phyloP scores from a whole-genome alignment of 2,888 invertebrate species.

The Gymnoscelis rufifasciata region DNA sequence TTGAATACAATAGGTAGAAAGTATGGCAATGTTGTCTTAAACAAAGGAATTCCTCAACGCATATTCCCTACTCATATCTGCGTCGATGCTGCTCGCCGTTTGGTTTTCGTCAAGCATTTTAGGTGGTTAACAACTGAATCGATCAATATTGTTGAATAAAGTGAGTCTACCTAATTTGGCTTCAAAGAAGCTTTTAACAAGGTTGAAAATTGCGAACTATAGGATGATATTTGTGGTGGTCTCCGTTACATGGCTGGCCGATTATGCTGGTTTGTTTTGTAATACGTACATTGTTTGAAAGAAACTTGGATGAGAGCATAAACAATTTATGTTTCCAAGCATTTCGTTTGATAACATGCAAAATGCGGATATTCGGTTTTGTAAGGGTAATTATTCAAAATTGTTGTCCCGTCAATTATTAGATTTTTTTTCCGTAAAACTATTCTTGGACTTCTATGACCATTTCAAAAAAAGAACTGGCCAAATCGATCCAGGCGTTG shows the following conservation, averaged over 20 bases:
- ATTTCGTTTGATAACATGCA: slow-evolving; percentile 20
- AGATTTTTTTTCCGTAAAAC: no score
- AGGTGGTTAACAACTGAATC: slow-evolving; percentile 6
- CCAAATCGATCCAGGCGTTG: no score
- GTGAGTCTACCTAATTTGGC: not conserved
- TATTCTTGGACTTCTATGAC: no score
- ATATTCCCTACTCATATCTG: slow-evolving; percentile 8
- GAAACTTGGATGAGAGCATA: slow-evolving; percentile 49
- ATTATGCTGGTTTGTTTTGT: slow-evolving; percentile 46
- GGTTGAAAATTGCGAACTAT: slow-evolving; percentile 1
- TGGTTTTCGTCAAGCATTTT: slow-evolving; percentile 4
- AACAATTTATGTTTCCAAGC: slow-evolving; percentile 47
- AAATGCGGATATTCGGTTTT: no score
- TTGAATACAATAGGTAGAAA: slow-evolving; percentile 62
- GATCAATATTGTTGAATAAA: slow-evolving; percentile 11
- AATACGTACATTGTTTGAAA: slow-evolving; percentile 56
- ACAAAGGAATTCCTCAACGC: slow-evolving; percentile 58
- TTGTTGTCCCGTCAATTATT: no score
- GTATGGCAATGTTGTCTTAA: slow-evolving; percentile 43
- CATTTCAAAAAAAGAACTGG: no score
- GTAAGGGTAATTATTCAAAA: no score
- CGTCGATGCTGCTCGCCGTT: not conserved
- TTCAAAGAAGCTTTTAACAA: slow-evolving; percentile 2
- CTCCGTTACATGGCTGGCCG: slow-evolving; percentile 15
- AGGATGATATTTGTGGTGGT: slow-evolving; percentile 14